Base-by-base conservation (phyloP, 2,888 invertebrate species). In the Bombyx huttoni region DNA sequence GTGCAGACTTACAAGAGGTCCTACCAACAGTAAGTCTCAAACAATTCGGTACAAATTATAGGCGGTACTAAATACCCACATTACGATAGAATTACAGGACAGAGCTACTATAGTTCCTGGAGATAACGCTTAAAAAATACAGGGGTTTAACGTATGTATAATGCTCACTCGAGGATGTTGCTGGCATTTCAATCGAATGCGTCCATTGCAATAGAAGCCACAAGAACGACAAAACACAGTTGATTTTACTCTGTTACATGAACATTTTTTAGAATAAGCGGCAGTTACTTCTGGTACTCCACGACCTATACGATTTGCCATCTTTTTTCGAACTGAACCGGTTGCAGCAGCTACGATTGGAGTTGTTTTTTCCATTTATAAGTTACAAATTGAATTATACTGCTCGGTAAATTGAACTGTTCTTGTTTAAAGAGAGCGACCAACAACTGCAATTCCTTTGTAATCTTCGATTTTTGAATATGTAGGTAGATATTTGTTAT, bases 161-260 rank as follows among this genome's bases (percentile, higher is more conserved):
- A 10, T 40, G 8, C 79, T 78, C 73, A 88, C 88, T 49, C 83
- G 65, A 13, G 88, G 87, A 64, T 88, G 88, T 49, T 71, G 68
- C 48, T 75, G 72, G 59, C 88, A 88, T 53, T 70, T 75, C 51
- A 86, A 57, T n/a, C 87, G 78, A 54, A 85, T 83, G 47, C 88
- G 80, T 14, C 88, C 87, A 56, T 82, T 71, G 54, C 86, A 85
- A 59, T 80, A 81, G 57, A 77, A 88, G 33, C 88, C 88, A 54
- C 88, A 88, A 34, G 83, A 72, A 51, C 86, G 71, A 58, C 88
- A 88, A 58, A 86, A 87, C 3, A 87, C 88, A 12, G 82, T 78
- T 0, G 79, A 75, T 64, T 85, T 88, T 1, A 75, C 77, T 54
- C 88, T 68, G 13, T 62, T 58, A 60, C 88, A 88, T 7, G 81